Conservation (phyloP, 1,140 invertebrate genomes). For the Uloborus diversus region DNA sequence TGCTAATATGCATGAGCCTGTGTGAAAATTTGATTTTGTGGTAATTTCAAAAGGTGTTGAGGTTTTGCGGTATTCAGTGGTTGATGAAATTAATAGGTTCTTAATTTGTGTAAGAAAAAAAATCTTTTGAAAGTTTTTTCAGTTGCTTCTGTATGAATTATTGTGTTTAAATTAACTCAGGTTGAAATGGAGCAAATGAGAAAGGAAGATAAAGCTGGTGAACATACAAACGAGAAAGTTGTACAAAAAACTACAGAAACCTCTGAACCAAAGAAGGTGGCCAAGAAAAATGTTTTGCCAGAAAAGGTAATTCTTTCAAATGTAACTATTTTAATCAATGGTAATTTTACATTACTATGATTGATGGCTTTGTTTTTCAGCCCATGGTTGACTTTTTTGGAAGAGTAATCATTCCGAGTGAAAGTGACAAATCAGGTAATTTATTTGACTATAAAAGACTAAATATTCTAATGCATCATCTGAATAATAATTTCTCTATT, state of each 20-base stretch:
- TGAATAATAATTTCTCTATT: background rate
- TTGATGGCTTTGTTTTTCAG: background rate
- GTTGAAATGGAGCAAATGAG: slow-evolving; percentile 54
- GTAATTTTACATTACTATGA: background rate
- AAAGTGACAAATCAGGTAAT: background rate
- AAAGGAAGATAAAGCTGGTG: slow-evolving; percentile 10
- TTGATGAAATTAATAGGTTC: too few species aligned
- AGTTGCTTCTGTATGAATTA: too few species aligned
- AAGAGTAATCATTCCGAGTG: slow-evolving; percentile 2
- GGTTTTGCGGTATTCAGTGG: too few species aligned
- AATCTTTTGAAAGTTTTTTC: too few species aligned
- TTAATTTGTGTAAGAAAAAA: too few species aligned
- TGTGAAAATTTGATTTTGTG: too few species aligned
- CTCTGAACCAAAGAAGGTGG: slow-evolving; percentile 3
- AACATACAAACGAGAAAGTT: background rate
- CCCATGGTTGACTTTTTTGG: slow-evolving; percentile 45
- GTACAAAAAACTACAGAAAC: background rate
- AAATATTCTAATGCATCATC: too few species aligned
- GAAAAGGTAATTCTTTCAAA: background rate
- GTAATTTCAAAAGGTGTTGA: too few species aligned
- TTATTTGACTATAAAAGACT: too few species aligned
- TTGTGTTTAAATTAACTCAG: too few species aligned
- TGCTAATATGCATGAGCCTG: too few species aligned
- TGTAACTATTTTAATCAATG: background rate
- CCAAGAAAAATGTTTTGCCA: slow-evolving; percentile 1